Base-by-base conservation (phyloP, 2,888 invertebrate genomes). In the Flabesymbios commensalis region DNA sequence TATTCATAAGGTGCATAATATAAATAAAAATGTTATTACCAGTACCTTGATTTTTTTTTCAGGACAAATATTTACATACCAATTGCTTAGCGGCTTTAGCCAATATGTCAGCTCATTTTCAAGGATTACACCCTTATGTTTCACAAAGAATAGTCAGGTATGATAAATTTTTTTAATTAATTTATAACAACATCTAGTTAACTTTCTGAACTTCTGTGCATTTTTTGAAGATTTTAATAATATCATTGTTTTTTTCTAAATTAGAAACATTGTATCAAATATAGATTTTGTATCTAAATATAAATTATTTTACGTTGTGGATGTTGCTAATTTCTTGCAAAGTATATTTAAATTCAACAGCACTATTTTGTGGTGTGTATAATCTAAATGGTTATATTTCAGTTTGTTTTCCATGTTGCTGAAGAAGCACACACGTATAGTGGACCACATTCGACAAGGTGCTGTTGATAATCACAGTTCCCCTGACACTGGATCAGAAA, bases 11-110 rank as follows among this genome's bases (percentile, higher is more conserved):
- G n/a, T n/a, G n/a, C n/a, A n/a, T n/a, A n/a, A n/a, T n/a, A n/a
- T n/a, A n/a, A n/a, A n/a, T n/a, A n/a, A n/a, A n/a, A n/a, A n/a
- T n/a, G n/a, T n/a, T n/a, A n/a, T n/a, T n/a, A n/a, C n/a, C n/a
- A n/a, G n/a, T n/a, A n/a, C n/a, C n/a, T n/a, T n/a, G n/a, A n/a
- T 36, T 42, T 39, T 36, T 24, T 49, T 68, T 47, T 24, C 61
- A 88, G 88, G 97, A 97, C 81, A 95, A 96, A 83, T 99, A 99
- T 83, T 86, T 99, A 22, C 99, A 99, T 82, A 98, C 97, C 2
- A 99, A 99, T 84, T 98, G 98, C 79, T 86, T 99, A 67, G 99
- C 99, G 1, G 97, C 98, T 4, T 86, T 99, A 72, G 98, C 99
- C 19, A 99, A 99, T 76, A 98, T 99, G 98, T 97, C 97, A 39